Evolutionary conservation across 2,888 invertebrate genomes (phyloP).

Genomic region (Orthosia gracilis): DNA sequence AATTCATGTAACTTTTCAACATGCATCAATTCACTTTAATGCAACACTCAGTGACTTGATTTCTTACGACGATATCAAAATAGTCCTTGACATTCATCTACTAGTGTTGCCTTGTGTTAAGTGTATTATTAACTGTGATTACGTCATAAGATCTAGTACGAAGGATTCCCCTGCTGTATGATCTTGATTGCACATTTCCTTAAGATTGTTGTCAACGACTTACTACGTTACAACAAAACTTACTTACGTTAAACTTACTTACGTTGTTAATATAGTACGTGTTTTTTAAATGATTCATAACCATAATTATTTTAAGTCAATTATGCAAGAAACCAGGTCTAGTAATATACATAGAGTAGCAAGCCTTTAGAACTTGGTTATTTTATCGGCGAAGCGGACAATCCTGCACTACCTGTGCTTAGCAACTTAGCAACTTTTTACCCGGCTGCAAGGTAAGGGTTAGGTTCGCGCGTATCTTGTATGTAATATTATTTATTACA

Average conservation of each 20-base stretch:
- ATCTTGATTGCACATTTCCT: slow-evolving; percentile 7
- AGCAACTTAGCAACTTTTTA: no score
- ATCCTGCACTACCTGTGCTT: no score
- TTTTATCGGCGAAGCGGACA: no score
- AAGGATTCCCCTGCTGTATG: slow-evolving; percentile 14
- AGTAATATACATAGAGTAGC: neutral
- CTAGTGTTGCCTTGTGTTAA: slow-evolving; percentile 32
- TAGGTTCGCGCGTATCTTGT: no score
- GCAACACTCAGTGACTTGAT: neutral
- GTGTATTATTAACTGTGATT: slow-evolving; percentile 10
- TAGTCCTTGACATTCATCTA: slow-evolving; percentile 57
- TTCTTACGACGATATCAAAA: neutral
- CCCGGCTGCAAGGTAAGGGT: no score
- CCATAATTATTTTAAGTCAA: neutral
- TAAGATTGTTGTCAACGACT: neutral
- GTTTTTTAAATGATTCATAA: neutral
- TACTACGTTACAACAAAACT: no score
- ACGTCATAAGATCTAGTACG: slow-evolving; percentile 8
- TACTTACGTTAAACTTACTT: no score
- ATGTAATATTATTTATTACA: no score
- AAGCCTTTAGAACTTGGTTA: no score
- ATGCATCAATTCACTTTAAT: neutral
- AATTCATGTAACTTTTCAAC: no score
- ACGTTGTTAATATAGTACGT: no score
- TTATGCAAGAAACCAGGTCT: neutral